Percentiles rank a stretch among this genome's conserved stretches.
phyloP scores from a whole-genome alignment of 2,113 vertebrate genomes.

The Nycticebus coucang region DNA sequence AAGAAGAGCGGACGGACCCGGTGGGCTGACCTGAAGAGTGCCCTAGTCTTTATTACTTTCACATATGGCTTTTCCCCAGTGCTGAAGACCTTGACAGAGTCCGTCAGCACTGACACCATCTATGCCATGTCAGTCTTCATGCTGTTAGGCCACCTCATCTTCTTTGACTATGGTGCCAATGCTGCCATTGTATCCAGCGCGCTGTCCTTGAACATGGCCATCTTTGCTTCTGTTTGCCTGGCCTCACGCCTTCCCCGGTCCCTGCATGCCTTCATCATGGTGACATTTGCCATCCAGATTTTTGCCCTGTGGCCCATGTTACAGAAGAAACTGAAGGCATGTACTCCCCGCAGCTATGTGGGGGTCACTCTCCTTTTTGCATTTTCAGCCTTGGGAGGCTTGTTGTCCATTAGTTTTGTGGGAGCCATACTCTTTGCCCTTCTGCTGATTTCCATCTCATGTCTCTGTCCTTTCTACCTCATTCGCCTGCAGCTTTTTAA shows the following conservation, averaged over 20 bases:
- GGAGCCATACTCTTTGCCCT: constrained; percentile 90
- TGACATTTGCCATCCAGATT: constrained; percentile 95
- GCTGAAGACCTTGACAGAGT: constrained; percentile 96
- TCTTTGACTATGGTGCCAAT: constrained; percentile 94
- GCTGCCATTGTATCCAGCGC: constrained; percentile 93
- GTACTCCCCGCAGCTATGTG: constrained; percentile 85
- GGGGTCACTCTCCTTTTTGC: constrained; percentile 90
- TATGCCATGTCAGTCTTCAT: constrained; percentile 97
- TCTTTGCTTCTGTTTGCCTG: constrained; percentile 96
- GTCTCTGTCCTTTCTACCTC: constrained; percentile 93
- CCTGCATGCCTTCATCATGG: constrained; percentile 95
- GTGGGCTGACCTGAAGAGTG: constrained; percentile 94
- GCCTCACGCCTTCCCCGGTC: constrained; percentile 94
- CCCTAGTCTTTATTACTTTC: constrained; percentile 93
- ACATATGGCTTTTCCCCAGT: constrained; percentile 97
- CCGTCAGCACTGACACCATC: constrained; percentile 97
- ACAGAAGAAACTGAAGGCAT: constrained; percentile 92
- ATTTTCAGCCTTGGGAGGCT: constrained; percentile 84
- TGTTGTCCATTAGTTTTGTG: constrained; percentile 88
- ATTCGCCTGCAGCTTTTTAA: constrained; percentile 94
- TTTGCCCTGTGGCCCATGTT: constrained; percentile 98
- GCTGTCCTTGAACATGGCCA: constrained; percentile 95
- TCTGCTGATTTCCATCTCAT: constrained; percentile 88
- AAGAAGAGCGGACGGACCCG: constrained; percentile 86
- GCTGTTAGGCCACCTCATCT: constrained; percentile 96